Base-by-base conservation (phyloP, 2,113 vertebrate species). In the Amblyornis subalaris region DNA sequence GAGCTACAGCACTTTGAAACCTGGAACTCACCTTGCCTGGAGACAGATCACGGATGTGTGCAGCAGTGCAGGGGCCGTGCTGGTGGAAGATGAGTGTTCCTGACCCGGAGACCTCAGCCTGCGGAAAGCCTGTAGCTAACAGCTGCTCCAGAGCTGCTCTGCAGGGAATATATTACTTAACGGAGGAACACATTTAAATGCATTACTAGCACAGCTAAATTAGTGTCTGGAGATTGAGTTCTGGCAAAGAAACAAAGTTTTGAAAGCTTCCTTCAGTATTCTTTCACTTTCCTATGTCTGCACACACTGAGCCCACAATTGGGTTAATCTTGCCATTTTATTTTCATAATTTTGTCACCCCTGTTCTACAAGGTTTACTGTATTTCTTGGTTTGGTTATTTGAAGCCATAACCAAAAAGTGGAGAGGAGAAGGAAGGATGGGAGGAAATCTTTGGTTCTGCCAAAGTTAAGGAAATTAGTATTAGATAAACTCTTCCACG, bases 81-180 rank as follows among this genome's bases (percentile, higher is more conserved):
- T 65, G 74, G 23, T 85, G 62, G 45, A 35, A 42, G 85, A 38
- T 1, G 7, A 85, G 78, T 1, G 8, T 5, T 84, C 22, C 83
- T 60, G 83, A 88, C 83, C 79, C 80, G 24, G 51, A n/a, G 57
- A 48, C 55, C 65, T 77, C 65, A 55, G 78, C 47, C 88, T 79
- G 70, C 1, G 0, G 67, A 92, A 64, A 48, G 77, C 61, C 88
- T 45, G 73, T 4, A 58, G 65, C 71, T 14, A 65, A 36, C 88
- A 89, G 95, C 91, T 91, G 80, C 85, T 94, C 65, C 84, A 81
- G 91, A 86, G 53, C 38, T 33, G 55, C 60, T 83, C 80, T 12
- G 2, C 25, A 28, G 91, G 57, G 85, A 81, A 64, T 60, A 24
- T 4, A 33, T 33, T 40, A 61, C 74, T 76, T 70, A 82, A 55